phyloP scores from a whole-genome alignment of 2,888 invertebrate species.

The Tyria jacobaeae region DNA sequence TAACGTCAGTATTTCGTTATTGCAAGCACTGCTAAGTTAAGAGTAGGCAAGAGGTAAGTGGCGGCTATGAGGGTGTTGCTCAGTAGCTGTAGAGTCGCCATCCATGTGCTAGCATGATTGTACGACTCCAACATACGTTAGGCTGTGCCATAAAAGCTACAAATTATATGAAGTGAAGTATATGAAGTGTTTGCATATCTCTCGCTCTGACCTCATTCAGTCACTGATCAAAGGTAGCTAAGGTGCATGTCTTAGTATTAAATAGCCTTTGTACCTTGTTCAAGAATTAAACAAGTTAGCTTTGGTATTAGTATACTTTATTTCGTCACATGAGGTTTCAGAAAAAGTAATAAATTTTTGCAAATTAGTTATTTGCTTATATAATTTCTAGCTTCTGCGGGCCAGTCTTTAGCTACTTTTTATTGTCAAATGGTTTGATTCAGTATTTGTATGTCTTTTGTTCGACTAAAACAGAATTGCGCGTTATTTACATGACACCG shows the following conservation, averaged over 20 bases:
- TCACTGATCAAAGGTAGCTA: neutral
- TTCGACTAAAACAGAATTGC: neutral
- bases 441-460: neutral
- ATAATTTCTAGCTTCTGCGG: conserved; percentile 3
- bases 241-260: too few relatives aligned
- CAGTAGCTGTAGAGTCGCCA: conserved; percentile 53
- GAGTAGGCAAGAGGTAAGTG: conserved; percentile 80
- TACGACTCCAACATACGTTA: conserved; percentile 4
- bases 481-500: too few relatives aligned
- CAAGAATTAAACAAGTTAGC: too few relatives aligned
- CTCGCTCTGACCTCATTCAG: neutral
- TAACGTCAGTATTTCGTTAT: conserved; percentile 68
- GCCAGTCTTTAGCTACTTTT: conserved; percentile 9
- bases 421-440: conserved; percentile 8
- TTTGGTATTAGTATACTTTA: too few relatives aligned
- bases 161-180: conserved; percentile 13
- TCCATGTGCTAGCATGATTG: conserved; percentile 49
- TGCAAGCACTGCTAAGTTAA: conserved; percentile 78
- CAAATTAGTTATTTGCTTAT: neutral
- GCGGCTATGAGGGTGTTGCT: conserved; percentile 35
- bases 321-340: neutral
- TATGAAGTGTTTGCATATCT: neutral
- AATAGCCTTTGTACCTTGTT: too few relatives aligned
- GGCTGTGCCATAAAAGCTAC: conserved; percentile 12
- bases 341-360: neutral